Evolutionary conservation across 2,888 invertebrate species (phyloP).

Genomic region (Teinopalpus imperialis): DNA sequence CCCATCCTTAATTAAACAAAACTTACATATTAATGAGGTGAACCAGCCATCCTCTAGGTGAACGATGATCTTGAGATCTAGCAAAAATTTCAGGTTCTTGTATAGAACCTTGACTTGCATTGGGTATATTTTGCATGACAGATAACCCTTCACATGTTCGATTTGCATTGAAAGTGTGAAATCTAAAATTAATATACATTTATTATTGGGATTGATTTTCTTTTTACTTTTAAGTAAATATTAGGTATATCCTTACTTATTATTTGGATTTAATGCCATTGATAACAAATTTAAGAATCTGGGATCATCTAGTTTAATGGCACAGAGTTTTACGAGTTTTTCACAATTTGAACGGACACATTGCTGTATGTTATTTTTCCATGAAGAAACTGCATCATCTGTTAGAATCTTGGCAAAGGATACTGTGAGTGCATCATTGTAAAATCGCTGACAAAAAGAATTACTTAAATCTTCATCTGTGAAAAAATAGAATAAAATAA

Average conservation of each 20-base stretch:
- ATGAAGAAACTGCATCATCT: slow-evolving; percentile 98
- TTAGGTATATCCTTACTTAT: slow-evolving; percentile 87
- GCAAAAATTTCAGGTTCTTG: slow-evolving; percentile 83
- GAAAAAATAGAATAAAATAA: slow-evolving; percentile 29
- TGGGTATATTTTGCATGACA: slow-evolving; percentile 46
- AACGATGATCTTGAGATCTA: slow-evolving; percentile 89
- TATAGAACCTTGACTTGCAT: slow-evolving; percentile 77
- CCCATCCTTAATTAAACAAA: too few species aligned
- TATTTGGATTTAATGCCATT: slow-evolving; percentile 96
- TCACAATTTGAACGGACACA: slow-evolving; percentile 97
- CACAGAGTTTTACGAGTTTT: slow-evolving; percentile 95
- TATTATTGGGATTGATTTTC: too few species aligned
- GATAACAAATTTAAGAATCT: slow-evolving; percentile 95
- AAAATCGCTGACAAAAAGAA: slow-evolving; percentile 96
- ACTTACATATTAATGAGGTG: slow-evolving; percentile 93
- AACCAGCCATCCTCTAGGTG: slow-evolving; percentile 96
- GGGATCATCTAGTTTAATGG: slow-evolving; percentile 96
- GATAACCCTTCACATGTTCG: slow-evolving; percentile 86
- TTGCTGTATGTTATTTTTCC: slow-evolving; percentile 98
- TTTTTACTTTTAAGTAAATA: not conserved
- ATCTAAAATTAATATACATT: slow-evolving; percentile 76
- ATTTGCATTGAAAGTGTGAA: slow-evolving; percentile 92
- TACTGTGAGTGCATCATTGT: slow-evolving; percentile 95
- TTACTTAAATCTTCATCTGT: slow-evolving; percentile 93
- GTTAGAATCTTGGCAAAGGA: slow-evolving; percentile 98